Percentiles rank a stretch among this genome's conserved stretches.
These are phyloP conservation scores for Burhinus bistriatus DNA, from an alignment of 2,113 vertebrate species.

Conservation along the genomic window DNA sequence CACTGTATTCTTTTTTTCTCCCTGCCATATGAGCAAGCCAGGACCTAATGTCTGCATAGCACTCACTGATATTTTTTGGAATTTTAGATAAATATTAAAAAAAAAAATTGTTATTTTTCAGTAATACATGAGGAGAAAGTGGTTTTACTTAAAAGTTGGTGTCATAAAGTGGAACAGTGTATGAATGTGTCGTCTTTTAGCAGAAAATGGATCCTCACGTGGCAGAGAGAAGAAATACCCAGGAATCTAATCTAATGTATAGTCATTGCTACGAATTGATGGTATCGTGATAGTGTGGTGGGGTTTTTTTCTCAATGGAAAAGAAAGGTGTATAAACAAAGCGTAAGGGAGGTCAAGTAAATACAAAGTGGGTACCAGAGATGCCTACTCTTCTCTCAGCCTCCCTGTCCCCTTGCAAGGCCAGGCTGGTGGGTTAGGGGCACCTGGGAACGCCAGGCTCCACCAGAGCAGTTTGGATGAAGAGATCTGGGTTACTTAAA, in stretches of 20 bases:
- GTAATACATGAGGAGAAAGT: not conserved
- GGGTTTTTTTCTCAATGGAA: not conserved
- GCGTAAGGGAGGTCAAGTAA: not conserved
- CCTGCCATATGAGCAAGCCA: not conserved
- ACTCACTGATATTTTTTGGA: not conserved
- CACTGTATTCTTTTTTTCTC: not conserved
- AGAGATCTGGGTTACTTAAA: not conserved
- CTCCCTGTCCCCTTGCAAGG: fast-evolving
- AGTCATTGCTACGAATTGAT: not conserved
- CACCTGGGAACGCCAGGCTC: fast-evolving
- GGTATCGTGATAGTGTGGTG: not conserved
- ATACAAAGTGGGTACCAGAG: not conserved
- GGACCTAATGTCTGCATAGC: not conserved
- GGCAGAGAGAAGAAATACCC: not conserved
- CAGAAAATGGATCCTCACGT: not conserved
- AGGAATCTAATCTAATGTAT: not conserved
- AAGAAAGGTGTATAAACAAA: not conserved
- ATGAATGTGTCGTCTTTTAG: not conserved
- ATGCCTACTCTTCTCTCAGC: not conserved
- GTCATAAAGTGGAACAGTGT: not conserved
- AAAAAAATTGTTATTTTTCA: not conserved
- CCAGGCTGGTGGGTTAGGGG: not conserved
- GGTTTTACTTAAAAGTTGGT: not conserved
- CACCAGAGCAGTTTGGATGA: not conserved
- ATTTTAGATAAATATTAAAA: not conserved